Percentiles rank a stretch among this genome's conserved stretches.
Evolutionary conservation across 2,888 invertebrate genomes (phyloP).

Genomic region (Zygaena filipendulae): DNA sequence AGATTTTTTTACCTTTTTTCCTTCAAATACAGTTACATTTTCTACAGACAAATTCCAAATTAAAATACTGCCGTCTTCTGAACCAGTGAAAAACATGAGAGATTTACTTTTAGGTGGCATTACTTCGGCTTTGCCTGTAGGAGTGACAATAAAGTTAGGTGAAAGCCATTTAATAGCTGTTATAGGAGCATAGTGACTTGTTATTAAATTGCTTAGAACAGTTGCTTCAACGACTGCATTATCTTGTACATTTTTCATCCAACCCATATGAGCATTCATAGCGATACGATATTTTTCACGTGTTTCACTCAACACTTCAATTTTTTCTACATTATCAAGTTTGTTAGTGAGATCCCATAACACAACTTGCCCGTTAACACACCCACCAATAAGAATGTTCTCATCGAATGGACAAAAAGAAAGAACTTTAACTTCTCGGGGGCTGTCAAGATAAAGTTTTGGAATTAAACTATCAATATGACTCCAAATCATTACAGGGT

Average conservation of each 20-base stretch:
- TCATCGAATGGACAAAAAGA: conserved; percentile 77
- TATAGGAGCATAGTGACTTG: conserved; percentile 73
- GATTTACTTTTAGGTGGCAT: conserved; percentile 36
- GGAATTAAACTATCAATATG: conserved; percentile 76
- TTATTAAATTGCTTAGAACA: conserved; percentile 69
- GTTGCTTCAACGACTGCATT: conserved; percentile 68
- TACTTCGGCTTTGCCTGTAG: conserved; percentile 64
- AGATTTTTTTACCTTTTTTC: conserved; percentile 45
- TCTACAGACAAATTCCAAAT: conserved; percentile 78
- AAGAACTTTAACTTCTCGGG: conserved; percentile 72
- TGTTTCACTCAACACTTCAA: conserved; percentile 69
- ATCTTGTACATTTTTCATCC: conserved; percentile 75
- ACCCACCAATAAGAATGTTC: conserved; percentile 77
- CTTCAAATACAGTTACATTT: conserved; percentile 34
- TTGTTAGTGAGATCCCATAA: conserved; percentile 77
- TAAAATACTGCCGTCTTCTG: conserved; percentile 74
- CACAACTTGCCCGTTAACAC: conserved; percentile 76
- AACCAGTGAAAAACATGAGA: conserved; percentile 73
- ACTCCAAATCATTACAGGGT: conserved; percentile 80
- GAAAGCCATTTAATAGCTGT: conserved; percentile 77
- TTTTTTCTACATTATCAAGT: conserved; percentile 70
- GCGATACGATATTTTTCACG: conserved; percentile 71
- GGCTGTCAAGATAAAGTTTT: conserved; percentile 75
- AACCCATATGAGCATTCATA: conserved; percentile 72
- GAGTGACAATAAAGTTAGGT: conserved; percentile 65